These are phyloP conservation scores for Nycteola revayana DNA, from an alignment of 2,888 invertebrate species.

Conservation along the genomic window DNA sequence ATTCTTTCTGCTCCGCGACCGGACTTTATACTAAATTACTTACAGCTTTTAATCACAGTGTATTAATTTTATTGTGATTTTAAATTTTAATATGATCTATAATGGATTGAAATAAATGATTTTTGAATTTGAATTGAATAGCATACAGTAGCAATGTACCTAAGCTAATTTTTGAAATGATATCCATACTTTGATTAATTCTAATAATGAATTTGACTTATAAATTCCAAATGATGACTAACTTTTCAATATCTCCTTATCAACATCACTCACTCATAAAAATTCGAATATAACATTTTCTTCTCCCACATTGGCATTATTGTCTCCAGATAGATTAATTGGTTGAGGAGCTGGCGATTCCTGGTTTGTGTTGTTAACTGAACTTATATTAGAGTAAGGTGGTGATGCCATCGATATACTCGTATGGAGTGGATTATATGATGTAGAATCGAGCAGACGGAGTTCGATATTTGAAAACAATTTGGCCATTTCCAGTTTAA, in stretches of 20 bases:
- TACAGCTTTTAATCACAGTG: background rate
- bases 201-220: background rate
- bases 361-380: conserved; percentile 4
- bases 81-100: too few species aligned
- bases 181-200: background rate
- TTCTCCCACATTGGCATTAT: conserved; percentile 4
- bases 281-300: conserved; percentile 2
- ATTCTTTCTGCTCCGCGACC: too few species aligned
- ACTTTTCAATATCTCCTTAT: too few species aligned
- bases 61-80: too few species aligned
- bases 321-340: conserved; percentile 8
- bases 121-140: too few species aligned
- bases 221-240: too few species aligned
- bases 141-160: too few species aligned
- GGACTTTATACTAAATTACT: too few species aligned
- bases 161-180: background rate
- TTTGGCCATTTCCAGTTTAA: conserved; percentile 27
- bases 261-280: too few species aligned
- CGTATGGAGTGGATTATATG: conserved; percentile 1
- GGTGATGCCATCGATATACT: background rate
- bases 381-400: background rate
- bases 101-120: too few species aligned
- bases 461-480: conserved; percentile 22
- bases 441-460: conserved; percentile 1
- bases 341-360: conserved; percentile 5